Base-by-base conservation (phyloP, 2,113 vertebrate genomes). In the Siphamia tubifer region DNA sequence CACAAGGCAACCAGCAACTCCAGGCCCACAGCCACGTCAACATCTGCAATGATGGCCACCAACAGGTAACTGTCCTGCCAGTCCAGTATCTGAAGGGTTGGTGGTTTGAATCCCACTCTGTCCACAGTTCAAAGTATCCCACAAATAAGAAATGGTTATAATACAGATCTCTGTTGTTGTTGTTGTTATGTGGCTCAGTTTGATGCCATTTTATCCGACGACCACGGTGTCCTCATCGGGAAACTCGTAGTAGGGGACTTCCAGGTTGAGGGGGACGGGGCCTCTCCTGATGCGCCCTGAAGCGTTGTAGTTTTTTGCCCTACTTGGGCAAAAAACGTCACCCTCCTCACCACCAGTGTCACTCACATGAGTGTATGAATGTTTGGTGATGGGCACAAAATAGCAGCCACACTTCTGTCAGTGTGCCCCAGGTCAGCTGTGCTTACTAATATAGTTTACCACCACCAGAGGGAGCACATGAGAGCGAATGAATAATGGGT, bases 271-370 rank as follows among this genome's bases (percentile, higher is more conserved):
- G 0, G 96, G 97, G 0, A 96, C 96, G 0, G 97, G 96, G n/a
- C 97, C 97, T 84, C 94, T 98, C 47, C 96, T 90, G 77, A 98
- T 97, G 74, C 96, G 93, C 34, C 96, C 96, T 2, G 95, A 98
- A 1, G 94, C 93, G 0, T 99, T 97, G 0, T 98, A 99, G 87
- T 99, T n/a, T n/a, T n/a, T n/a, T n/a, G n/a, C n/a, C n/a, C n/a
- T n/a, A n/a, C n/a, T n/a, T n/a, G n/a, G n/a, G n/a, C n/a, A n/a
- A n/a, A n/a, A n/a, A n/a, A n/a, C n/a, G n/a, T n/a, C n/a, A n/a
- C n/a, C n/a, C n/a, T n/a, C n/a, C n/a, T n/a, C n/a, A n/a, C n/a
- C n/a, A n/a, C n/a, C n/a, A n/a, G n/a, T n/a, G n/a, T n/a, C n/a
- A n/a, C n/a, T n/a, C n/a, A n/a, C n/a, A n/a, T n/a, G n/a, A n/a